A percentile compares a stretch with the other conserved stretches of the same genome.
These are phyloP conservation scores for Noctua janthe DNA, from an alignment of 2,888 invertebrate genomes.

Conservation along the genomic window DNA sequence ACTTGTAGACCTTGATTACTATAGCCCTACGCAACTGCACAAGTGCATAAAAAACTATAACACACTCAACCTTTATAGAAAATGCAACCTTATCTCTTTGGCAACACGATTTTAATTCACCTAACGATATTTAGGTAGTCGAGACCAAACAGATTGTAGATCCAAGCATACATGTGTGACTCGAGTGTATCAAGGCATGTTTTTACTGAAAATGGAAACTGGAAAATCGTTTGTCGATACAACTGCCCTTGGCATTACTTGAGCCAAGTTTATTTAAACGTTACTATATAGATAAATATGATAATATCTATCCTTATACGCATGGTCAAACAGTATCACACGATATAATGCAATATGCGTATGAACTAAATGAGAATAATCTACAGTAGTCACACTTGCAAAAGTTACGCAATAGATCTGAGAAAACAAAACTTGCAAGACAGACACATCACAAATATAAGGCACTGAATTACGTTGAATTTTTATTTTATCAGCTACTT, in stretches of 20 bases:
- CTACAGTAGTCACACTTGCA: conserved; percentile 16
- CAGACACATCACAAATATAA: neutral
- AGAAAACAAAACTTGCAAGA: neutral
- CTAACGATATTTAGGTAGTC: conserved; percentile 39
- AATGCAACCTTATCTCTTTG: conserved; percentile 63
- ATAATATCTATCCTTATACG: conserved; percentile 29
- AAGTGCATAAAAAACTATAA: conserved; percentile 67
- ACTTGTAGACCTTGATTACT: conserved; percentile 87
- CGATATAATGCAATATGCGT: neutral
- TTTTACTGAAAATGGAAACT: conserved; percentile 90
- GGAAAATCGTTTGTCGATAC: conserved; percentile 81
- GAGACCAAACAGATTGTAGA: conserved; percentile 48
- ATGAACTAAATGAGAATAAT: conserved; percentile 9
- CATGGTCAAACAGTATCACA: conserved; percentile 19
- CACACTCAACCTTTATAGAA: conserved; percentile 46
- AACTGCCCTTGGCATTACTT: conserved; percentile 86
- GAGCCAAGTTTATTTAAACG: conserved; percentile 66
- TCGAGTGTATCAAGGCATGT: conserved; percentile 80
- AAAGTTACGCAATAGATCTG: conserved; percentile 11
- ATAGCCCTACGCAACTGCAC: conserved; percentile 72
- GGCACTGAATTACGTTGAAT: neutral
- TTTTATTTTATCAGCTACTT: neutral
- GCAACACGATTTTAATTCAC: neutral
- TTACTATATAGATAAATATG: conserved; percentile 51
- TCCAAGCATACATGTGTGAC: conserved; percentile 69